phyloP scores from a whole-genome alignment of 2,888 invertebrate genomes.

The Prenolepis imparis region DNA sequence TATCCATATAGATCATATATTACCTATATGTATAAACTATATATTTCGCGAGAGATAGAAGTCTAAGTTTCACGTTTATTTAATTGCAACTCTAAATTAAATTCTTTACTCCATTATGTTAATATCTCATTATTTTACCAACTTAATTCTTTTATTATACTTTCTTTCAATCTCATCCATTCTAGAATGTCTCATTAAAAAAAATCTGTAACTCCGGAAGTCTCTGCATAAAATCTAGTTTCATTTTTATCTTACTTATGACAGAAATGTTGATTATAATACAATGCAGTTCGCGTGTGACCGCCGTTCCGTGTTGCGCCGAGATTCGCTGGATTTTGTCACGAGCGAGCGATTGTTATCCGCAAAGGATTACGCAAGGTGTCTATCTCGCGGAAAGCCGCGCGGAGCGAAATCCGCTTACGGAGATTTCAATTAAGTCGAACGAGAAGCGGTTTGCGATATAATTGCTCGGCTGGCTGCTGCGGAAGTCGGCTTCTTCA shows the following conservation, averaged over 20 bases:
- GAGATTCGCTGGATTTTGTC: slow-evolving; percentile 19
- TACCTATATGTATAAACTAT: not conserved
- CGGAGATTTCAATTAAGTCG: slow-evolving; percentile 68
- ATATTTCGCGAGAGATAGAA: not conserved
- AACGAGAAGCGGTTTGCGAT: slow-evolving; percentile 62
- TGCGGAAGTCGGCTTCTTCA: slow-evolving; percentile 53
- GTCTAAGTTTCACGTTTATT: not conserved
- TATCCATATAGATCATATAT: not conserved
- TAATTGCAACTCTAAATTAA: not conserved
- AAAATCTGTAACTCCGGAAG: not conserved
- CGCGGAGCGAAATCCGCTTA: slow-evolving; percentile 60
- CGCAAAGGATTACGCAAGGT: slow-evolving; percentile 48
- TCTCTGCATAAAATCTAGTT: not conserved
- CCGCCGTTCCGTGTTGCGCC: not conserved
- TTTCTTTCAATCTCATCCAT: not conserved
- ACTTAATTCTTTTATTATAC: not conserved
- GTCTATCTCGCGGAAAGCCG: slow-evolving; percentile 32
- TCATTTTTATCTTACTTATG: not conserved
- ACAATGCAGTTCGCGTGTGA: slow-evolving; percentile 11
- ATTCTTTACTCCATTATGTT: slow-evolving; percentile 3
- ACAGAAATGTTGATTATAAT: slow-evolving; percentile 21
- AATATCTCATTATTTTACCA: not conserved
- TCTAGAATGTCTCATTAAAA: not conserved
- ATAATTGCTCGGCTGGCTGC: slow-evolving; percentile 59
- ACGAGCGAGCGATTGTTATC: slow-evolving; percentile 42